phyloP scores from a whole-genome alignment of 1,140 invertebrate species.

The Drosophila asahinai region DNA sequence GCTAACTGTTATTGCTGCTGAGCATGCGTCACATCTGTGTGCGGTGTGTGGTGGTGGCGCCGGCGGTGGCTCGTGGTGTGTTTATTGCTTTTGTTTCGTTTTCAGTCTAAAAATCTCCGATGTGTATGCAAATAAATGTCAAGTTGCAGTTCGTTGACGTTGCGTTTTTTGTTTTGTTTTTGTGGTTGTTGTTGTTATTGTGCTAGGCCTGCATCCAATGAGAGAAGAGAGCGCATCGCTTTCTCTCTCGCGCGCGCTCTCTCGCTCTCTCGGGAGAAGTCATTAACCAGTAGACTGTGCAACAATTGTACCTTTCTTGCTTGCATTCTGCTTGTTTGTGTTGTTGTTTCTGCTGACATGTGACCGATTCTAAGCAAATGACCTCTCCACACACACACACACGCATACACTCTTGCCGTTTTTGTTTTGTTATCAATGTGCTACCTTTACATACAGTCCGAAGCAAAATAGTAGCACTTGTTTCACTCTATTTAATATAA shows the following conservation, averaged over 20 bases:
- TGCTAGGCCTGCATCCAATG: conserved; percentile 43
- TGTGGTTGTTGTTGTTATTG: conserved; percentile 6
- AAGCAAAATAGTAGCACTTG: background rate
- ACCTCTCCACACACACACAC: conserved; percentile 26
- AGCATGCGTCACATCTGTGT: conserved; percentile 48
- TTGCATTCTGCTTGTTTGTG: conserved; percentile 2
- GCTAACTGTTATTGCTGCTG: conserved; percentile 42
- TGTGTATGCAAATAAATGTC: conserved; percentile 41
- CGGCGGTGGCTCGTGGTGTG: background rate
- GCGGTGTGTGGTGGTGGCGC: background rate
- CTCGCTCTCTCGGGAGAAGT: conserved; percentile 1
- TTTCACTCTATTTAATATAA: no score
- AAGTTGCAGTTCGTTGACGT: conserved; percentile 55
- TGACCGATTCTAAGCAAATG: conserved; percentile 51
- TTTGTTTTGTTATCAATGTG: conserved; percentile 29
- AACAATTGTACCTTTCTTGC: conserved; percentile 32
- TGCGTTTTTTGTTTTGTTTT: conserved; percentile 17
- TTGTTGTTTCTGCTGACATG: conserved; percentile 24
- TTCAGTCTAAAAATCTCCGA: conserved; percentile 6
- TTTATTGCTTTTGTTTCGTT: conserved; percentile 10
- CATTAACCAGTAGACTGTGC: conserved; percentile 26
- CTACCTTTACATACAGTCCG: conserved; percentile 24
- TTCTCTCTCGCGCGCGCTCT: background rate
- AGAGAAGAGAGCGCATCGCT: conserved; percentile 23
- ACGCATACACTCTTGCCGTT: conserved; percentile 1